Conservation (phyloP, 1,140 invertebrate species). For the Limonius californicus region DNA sequence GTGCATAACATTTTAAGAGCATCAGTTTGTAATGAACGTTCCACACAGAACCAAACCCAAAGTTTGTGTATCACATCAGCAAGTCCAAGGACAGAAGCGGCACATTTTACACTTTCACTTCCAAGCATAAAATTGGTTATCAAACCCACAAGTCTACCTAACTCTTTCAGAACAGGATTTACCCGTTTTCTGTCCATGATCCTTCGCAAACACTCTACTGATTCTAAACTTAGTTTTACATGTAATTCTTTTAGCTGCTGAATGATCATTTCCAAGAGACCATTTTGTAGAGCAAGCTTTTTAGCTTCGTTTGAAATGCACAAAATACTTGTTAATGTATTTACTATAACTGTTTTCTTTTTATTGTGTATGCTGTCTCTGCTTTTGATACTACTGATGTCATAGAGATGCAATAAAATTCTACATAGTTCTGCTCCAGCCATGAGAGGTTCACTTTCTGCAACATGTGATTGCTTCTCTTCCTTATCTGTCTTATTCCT, state of each 20-base stretch:
- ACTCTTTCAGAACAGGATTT: slow-evolving; percentile 49
- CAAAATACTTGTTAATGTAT: slow-evolving; percentile 49
- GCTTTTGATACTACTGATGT: slow-evolving; percentile 48
- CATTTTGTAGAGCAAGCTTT: slow-evolving; percentile 44
- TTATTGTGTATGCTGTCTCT: slow-evolving; percentile 33
- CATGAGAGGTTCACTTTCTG: slow-evolving; percentile 29
- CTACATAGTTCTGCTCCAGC: slow-evolving; percentile 49
- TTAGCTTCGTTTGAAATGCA: slow-evolving; percentile 50
- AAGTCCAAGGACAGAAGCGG: slow-evolving; percentile 46
- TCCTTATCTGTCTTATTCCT: slow-evolving; percentile 22
- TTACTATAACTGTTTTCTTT: slow-evolving; percentile 47
- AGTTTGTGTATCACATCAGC: slow-evolving; percentile 55
- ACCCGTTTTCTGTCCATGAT: slow-evolving; percentile 47
- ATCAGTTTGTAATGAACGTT: slow-evolving; percentile 44
- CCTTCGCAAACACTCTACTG: slow-evolving; percentile 47
- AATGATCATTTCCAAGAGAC: slow-evolving; percentile 45
- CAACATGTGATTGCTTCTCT: neutral
- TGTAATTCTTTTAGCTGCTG: slow-evolving; percentile 49
- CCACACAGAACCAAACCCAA: slow-evolving; percentile 53
- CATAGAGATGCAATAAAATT: slow-evolving; percentile 48
- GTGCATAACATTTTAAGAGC: slow-evolving; percentile 53
- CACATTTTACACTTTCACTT: slow-evolving; percentile 44
- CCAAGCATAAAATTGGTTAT: slow-evolving; percentile 53
- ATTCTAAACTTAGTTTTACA: slow-evolving; percentile 51
- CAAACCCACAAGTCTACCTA: slow-evolving; percentile 48